Evolutionary conservation across 2,888 invertebrate genomes (phyloP).

Genomic region (Tetanocera ferruginea): DNA sequence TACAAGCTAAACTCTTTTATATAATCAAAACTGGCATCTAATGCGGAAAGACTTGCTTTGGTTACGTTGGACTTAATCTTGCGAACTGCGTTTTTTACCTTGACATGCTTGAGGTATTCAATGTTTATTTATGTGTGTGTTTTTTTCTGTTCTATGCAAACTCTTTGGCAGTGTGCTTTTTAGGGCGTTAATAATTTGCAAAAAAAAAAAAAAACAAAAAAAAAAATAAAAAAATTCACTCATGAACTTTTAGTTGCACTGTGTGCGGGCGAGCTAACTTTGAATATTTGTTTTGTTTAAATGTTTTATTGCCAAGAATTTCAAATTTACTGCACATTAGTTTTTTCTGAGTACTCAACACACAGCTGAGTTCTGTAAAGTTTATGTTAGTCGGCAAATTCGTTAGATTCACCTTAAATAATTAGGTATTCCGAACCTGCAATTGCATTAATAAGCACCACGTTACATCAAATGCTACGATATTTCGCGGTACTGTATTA

Average conservation of each 20-base stretch:
- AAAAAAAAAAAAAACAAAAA: not conserved
- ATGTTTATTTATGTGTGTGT: not conserved
- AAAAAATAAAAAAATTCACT: not conserved
- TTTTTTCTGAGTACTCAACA: not conserved
- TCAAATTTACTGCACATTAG: not conserved
- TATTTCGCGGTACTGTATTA: no score
- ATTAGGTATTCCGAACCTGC: not conserved
- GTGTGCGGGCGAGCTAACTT: not conserved
- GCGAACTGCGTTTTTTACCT: not conserved
- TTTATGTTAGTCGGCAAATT: not conserved
- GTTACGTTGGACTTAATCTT: not conserved
- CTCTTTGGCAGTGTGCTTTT: conserved; percentile 12
- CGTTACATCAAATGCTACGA: not conserved
- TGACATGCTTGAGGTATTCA: conserved; percentile 17
- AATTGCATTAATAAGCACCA: conserved; percentile 2
- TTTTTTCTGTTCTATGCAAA: not conserved
- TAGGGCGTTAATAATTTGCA: conserved; percentile 25
- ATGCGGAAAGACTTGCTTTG: no score
- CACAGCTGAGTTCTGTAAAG: not conserved
- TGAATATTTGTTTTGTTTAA: no score
- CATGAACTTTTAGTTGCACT: not conserved
- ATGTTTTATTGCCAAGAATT: not conserved
- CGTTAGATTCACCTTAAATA: conserved; percentile 7
- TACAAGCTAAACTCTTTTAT: not conserved
- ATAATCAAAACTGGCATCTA: not conserved